Base-by-base conservation (phyloP, 2,888 invertebrate genomes). In the Phaonia tiefii region DNA sequence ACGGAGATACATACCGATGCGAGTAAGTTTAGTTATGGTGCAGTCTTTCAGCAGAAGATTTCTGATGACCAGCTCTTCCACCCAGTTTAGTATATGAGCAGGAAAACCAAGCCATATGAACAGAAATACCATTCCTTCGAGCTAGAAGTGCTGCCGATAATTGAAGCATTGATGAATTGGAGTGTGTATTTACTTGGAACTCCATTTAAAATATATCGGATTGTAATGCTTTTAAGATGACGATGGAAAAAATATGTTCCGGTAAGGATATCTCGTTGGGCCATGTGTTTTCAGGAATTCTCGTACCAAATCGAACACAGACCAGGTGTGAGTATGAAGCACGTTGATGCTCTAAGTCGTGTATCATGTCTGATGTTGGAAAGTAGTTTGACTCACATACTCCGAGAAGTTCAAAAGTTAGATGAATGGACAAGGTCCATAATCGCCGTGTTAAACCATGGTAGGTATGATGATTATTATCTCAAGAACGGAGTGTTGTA, bases 51-150 rank as follows among this genome's bases (percentile, higher is more conserved):
- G 15, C 74, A 74, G 17, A 39, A 54, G 17, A 58, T 42, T 42
- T 75, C 84, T 66, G 87, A 83, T 1, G 84, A 84, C n/a, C 80
- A 77, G 11, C 56, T 83, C 10, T 49, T 58, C n/a, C 44, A 58
- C 8, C 44, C 60, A 7, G 63, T 72, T 25, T 22, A 60, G 17
- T 60, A 44, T 5, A 67, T 82, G 80, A 84, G 84, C 31, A 11
- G 58, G 1, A 69, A 60, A 11, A 69, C 66, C 0, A 60, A 44
- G 37, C 20, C 46, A 10, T 8, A 49, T 1, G 63, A 69, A 3
- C 39, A 70, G 8, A 10, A 46, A 11, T 10, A 15, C 11, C 4
- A 1, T 15, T 46, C 88, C 26, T 89, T 89, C 73, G 88, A 89
- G 51, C 74, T 90, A 42, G 71, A 71, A n/a, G 70, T 71, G 2